Base-by-base conservation (phyloP, 2,888 invertebrate genomes). In the Formica aserva region DNA sequence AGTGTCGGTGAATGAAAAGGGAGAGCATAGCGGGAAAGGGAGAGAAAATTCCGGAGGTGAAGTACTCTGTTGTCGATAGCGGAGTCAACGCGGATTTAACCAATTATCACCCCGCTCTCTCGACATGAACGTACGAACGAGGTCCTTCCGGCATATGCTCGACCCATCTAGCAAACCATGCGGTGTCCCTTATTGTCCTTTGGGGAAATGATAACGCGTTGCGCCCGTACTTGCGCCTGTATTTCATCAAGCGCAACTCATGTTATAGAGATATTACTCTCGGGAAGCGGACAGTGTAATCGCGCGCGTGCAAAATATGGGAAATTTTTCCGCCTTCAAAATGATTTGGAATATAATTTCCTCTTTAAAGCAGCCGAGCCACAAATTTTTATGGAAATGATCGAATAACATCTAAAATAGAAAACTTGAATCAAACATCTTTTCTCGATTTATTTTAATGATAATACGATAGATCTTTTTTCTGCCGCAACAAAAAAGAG, bases 31-130 rank as follows among this genome's bases (percentile, higher is more conserved):
- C 15, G 32, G 52, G 41, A 62, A 45, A 55, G 72, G 41, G 67
- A 57, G 67, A 74, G 45, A 83, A 69, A 76, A 87, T 87, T 87
- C 76, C 75, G 82, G 87, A 85, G 83, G 82, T 80, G 55, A 82
- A 67, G 84, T 85, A 88, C 85, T 52, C 52, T 81, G 75, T 84
- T 85, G 85, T 82, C 89, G 86, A 90, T 89, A 84, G 88, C 81
- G 85, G 86, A 89, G 90, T 85, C 84, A 89, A 85, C 91, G 88
- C 87, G 90, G 89, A 89, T 89, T 89, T 82, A 90, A 88, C 84
- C 91, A 90, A 90, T 90, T 89, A 89, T 87, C 86, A 88, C 85
- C 87, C 87, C 88, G 85, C 88, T 90, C 89, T 90, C 85, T 60
- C 71, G 60, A 82, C 87, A 80, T 84, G 82, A 84, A 86, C 83